phyloP scores from a whole-genome alignment of 2,113 vertebrate species.

The Drymodes brunneopygia region DNA sequence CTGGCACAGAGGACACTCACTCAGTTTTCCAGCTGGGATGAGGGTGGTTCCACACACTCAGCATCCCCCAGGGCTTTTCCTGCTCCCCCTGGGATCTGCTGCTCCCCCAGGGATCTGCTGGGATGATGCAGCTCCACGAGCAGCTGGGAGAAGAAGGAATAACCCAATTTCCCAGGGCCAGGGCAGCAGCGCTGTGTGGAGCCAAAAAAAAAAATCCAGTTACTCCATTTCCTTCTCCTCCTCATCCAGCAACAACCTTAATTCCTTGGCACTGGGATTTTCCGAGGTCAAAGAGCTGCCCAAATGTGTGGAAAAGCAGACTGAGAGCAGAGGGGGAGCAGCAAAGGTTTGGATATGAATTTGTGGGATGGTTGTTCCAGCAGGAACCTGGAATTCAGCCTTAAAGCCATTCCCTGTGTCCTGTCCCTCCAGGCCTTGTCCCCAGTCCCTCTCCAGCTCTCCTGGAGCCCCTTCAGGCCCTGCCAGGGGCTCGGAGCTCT shows the following conservation, averaged over 20 bases:
- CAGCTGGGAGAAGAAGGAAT: background rate
- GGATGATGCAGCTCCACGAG: background rate
- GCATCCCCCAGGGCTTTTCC: background rate
- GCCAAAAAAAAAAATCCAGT: background rate
- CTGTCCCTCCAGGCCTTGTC: background rate
- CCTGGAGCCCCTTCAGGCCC: background rate
- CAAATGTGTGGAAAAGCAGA: background rate
- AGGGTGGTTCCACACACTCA: background rate
- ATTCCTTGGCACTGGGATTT: background rate
- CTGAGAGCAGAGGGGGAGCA: background rate
- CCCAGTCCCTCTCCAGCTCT: background rate
- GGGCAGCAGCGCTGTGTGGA: fast-evolving
- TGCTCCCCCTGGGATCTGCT: background rate
- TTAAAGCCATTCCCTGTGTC: background rate
- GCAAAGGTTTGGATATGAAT: fast-evolving
- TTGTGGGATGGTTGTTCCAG: background rate
- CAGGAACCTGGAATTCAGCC: background rate
- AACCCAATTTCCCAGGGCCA: background rate
- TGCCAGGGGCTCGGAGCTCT: background rate
- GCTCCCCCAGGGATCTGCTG: background rate
- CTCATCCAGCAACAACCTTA: background rate
- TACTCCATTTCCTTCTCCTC: background rate
- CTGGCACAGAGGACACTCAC: background rate
- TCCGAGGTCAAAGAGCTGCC: background rate
- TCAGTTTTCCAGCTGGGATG: background rate